Base-by-base conservation (phyloP, 2,888 invertebrate species). In the Quadriops clusia region DNA sequence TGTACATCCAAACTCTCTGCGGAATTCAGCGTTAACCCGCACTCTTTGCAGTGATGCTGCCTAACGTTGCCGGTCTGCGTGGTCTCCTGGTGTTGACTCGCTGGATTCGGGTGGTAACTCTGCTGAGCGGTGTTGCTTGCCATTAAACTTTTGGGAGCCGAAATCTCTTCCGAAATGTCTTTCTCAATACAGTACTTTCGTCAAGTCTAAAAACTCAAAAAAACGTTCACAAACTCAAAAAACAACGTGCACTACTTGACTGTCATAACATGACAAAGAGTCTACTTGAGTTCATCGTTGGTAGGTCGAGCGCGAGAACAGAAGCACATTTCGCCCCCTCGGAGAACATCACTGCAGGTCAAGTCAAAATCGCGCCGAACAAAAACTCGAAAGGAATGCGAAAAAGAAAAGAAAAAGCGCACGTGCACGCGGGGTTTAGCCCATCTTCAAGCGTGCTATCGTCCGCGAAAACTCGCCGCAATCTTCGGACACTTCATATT, bases 1-100 rank as follows among this genome's bases (percentile, higher is more conserved):
- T 84, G 84, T 41, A 83, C 82, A 50, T 82, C 77, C 43, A 84
- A 67, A 36, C 81, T 82, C 50, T 77, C 77, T 36, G 72, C 71
- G 46, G 79, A 78, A 56, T 84, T 80, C 54, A 84, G 72, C 50
- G 70, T 72, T 43, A 81, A 63, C 49, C 75, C 76, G 64, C 83
- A 84, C 59, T 80, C 74, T 60, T 77, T 76, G 63, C 82, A 84
- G 54, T 73, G 74, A 57, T 72, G 72, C 47, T 73, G 70, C 53
- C 67, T 67, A 42, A 28, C 44, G 40, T 32, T 40, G 41, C 24
- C 33, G 35, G 25, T n/a, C 31, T 46, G 42, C 29, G n/a, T n/a
- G n/a, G n/a, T n/a, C n/a, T n/a, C n/a, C n/a, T 43, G 41, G 22
- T 37, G 36, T 14, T 27, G 43, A 7, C 12, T 30, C 12, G 23